Conservation (phyloP, 2,113 vertebrate species). For the Desmodus rotundus region DNA sequence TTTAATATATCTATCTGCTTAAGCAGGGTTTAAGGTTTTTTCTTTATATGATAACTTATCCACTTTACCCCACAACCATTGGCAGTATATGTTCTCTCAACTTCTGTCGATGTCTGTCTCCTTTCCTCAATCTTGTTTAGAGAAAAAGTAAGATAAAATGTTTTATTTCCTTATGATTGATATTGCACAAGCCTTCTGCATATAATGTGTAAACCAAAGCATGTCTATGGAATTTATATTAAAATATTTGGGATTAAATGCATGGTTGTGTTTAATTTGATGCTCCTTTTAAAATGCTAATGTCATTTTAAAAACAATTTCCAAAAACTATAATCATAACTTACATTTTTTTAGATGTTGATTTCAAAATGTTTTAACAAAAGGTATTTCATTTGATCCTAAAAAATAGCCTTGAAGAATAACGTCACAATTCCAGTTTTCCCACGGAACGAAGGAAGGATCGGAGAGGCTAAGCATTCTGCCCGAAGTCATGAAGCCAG, state of each 20-base stretch:
- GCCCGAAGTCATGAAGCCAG: neutral
- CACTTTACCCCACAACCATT: neutral
- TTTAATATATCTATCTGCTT: neutral
- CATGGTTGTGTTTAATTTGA: neutral
- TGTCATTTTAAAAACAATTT: neutral
- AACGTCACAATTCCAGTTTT: neutral
- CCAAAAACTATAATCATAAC: neutral
- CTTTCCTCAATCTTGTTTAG: neutral
- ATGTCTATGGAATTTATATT: neutral
- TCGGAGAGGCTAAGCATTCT: neutral
- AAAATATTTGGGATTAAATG: neutral
- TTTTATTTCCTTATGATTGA: neutral
- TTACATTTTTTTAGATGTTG: neutral
- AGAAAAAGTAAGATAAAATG: neutral
- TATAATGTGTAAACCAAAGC: neutral
- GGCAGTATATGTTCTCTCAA: neutral
- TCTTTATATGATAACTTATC: neutral
- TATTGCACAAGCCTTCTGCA: neutral
- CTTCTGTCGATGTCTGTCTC: neutral
- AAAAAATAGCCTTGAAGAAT: neutral
- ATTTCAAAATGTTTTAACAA: neutral
- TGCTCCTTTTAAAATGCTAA: neutral
- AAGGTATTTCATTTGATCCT: neutral
- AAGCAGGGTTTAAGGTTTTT: neutral
- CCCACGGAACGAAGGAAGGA: neutral